These are phyloP conservation scores for Orthosia gothica DNA, from an alignment of 2,888 invertebrate genomes.

Conservation along the genomic window DNA sequence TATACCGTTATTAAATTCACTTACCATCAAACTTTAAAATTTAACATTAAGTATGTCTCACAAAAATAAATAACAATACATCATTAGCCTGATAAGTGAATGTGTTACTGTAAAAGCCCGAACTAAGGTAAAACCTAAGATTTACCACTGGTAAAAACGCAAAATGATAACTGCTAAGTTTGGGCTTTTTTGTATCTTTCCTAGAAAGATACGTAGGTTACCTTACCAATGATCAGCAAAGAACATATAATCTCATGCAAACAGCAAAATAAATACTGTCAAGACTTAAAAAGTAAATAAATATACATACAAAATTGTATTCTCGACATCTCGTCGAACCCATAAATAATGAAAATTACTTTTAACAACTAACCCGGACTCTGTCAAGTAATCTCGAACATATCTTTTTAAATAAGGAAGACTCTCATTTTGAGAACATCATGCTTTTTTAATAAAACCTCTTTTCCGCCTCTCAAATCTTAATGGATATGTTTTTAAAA, in stretches of 20 bases:
- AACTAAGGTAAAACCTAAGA: too few relatives aligned
- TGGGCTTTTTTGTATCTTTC: background rate
- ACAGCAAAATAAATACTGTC: background rate
- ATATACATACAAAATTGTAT: background rate
- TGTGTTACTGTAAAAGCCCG: too few relatives aligned
- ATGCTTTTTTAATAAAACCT: conserved; percentile 47
- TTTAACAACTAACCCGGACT: conserved; percentile 59
- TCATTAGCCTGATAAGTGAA: conserved; percentile 45
- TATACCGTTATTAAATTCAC: conserved; percentile 25
- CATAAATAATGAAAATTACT: conserved; percentile 53
- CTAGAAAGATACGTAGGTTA: background rate
- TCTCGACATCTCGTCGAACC: background rate
- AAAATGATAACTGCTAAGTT: too few relatives aligned
- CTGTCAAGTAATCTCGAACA: conserved; percentile 51
- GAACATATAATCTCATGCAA: background rate
- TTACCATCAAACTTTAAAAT: conserved; percentile 15
- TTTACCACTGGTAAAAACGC: too few relatives aligned
- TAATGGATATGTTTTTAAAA: conserved; percentile 59
- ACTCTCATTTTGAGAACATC: conserved; percentile 44
- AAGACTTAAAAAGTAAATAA: background rate
- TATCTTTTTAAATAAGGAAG: conserved; percentile 63
- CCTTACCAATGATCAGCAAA: too few relatives aligned
- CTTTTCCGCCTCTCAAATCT: conserved; percentile 62
- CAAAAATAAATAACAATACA: conserved; percentile 46
- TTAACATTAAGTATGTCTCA: conserved; percentile 35